These are phyloP conservation scores for Trialeurodes vaporariorum DNA, from an alignment of 1,140 invertebrate species.

Conservation along the genomic window DNA sequence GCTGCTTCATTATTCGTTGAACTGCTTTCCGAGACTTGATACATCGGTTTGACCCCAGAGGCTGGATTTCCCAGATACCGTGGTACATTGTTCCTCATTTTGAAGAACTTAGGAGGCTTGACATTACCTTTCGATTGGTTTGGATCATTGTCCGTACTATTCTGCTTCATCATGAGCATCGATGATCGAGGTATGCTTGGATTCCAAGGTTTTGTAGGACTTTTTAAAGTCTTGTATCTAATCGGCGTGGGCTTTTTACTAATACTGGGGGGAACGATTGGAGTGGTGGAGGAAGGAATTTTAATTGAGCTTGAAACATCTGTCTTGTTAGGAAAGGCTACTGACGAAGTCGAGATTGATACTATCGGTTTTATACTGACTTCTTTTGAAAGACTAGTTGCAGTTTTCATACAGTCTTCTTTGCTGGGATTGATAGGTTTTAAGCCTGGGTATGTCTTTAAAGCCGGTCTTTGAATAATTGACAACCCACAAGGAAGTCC, in stretches of 20 bases:
- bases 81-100: slow-evolving; percentile 41
- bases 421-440: neutral
- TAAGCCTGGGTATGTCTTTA: slow-evolving; percentile 9
- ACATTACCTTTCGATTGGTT: slow-evolving; percentile 40
- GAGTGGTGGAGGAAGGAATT: neutral
- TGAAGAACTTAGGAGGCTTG: slow-evolving; percentile 45
- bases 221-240: slow-evolving; percentile 43
- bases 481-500: neutral
- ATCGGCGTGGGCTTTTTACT: slow-evolving; percentile 23
- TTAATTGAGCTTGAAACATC: neutral
- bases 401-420: neutral
- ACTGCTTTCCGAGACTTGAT: slow-evolving; percentile 30
- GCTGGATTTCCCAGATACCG: slow-evolving; percentile 47
- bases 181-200: slow-evolving; percentile 41
- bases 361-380: neutral
- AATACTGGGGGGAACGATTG: neutral
- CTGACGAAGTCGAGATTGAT: neutral
- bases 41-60: slow-evolving; percentile 48
- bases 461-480: neutral
- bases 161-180: slow-evolving; percentile 36
- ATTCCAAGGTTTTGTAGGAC: slow-evolving; percentile 46
- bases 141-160: slow-evolving; percentile 35
- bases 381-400: neutral
- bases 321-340: neutral
- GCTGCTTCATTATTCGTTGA: neutral